phyloP scores from a whole-genome alignment of 2,888 invertebrate genomes.

The Nemotelus pantherinus region DNA sequence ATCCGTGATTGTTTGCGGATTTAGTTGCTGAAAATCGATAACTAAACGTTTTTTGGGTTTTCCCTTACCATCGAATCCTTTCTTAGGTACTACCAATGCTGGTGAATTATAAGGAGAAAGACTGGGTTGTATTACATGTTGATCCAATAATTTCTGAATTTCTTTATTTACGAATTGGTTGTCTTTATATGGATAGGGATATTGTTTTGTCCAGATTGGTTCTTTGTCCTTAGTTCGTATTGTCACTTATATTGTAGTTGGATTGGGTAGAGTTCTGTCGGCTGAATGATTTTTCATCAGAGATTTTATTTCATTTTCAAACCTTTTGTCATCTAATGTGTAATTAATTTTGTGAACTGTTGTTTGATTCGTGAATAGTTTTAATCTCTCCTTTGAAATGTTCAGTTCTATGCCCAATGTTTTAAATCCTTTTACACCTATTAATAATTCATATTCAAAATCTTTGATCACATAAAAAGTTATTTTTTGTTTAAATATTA shows the following conservation, averaged over 20 bases:
- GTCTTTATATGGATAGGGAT: conserved; percentile 42
- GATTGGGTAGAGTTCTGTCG: conserved; percentile 15
- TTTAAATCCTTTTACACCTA: no score
- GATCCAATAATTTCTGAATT: conserved; percentile 33
- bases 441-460: no score
- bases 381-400: no score
- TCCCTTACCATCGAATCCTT: conserved; percentile 35
- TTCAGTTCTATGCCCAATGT: no score
- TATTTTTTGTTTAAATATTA: no score
- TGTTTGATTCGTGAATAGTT: no score
- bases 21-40: conserved; percentile 33
- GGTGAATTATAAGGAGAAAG: conserved; percentile 46
- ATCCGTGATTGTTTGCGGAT: conserved; percentile 8
- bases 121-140: conserved; percentile 34
- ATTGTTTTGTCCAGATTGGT: conserved; percentile 46
- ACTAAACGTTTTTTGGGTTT: conserved; percentile 31
- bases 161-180: conserved; percentile 45
- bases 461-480: no score
- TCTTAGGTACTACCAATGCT: conserved; percentile 44
- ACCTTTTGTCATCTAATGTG: no score
- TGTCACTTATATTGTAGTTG: conserved; percentile 42
- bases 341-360: no score
- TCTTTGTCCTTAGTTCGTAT: conserved; percentile 23
- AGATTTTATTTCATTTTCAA: no score
- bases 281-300: no score